Base-by-base conservation (phyloP, 2,888 invertebrate species). In the Taphrorychus bicolor region DNA sequence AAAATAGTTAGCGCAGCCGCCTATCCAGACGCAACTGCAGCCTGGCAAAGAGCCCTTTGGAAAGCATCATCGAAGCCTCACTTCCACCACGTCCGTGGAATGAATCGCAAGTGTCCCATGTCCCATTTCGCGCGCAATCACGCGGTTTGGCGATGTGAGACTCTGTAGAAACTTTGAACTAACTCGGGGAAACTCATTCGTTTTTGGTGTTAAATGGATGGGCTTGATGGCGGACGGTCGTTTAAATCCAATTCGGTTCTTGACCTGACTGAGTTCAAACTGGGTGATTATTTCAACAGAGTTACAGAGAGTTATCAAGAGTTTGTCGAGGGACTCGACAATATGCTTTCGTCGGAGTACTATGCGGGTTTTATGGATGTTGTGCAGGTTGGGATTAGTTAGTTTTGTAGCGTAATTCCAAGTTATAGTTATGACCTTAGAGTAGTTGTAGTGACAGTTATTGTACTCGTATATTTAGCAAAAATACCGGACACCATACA, bases 281-380 rank as follows among this genome's bases (percentile, higher is more conserved):
- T 61, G 45, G 14, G 45, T 14, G 45, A 45, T 45, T 45, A 45
- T 45, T 52, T 17, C 49, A 56, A 56, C 40, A 66, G 59, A 40
- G 59, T 65, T 54, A 56, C 56, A 7, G 57, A 58, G 23, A 52
- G 40, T 17, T 54, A 66, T 32, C 51, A 62, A 18, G 32, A 67
- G 7, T 59, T 60, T 17, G 23, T 64, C 42, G 60, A 66, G 49
- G 62, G 40, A 17, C 2, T 21, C n/a, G 72, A 72, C 58, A 75
- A 70, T 23, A 79, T 79, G 79, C 71, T 79, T 24, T 75, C 77
- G 40, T 73, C 77, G 9, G 79, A 80, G 61, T 79, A 78, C 70
- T 74, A 79, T 67, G 76, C 75, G 5, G 76, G 72, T 60, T 72
- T 77, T 67, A 73, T 79, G 66, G 80, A 78, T 60, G 74, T 75